Conservation (phyloP, 2,113 vertebrate genomes). For the Callospermophilus lateralis region DNA sequence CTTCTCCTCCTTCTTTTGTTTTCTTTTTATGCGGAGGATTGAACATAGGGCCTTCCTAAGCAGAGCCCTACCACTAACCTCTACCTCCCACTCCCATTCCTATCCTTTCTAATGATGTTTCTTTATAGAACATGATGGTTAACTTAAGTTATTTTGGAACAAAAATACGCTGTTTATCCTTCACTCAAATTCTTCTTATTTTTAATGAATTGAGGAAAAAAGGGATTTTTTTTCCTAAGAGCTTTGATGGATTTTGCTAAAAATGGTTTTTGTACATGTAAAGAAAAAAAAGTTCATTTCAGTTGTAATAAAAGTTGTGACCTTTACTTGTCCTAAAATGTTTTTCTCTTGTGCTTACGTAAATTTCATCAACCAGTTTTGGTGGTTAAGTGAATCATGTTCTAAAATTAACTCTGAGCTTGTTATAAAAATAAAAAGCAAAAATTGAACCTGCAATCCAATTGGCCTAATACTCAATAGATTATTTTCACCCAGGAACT, state of each 20-base stretch:
- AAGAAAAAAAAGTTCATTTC: conserved; percentile 44
- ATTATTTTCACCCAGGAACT: conserved; percentile 70
- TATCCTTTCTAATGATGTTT: not conserved
- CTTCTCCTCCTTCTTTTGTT: not conserved
- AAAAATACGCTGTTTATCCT: not conserved
- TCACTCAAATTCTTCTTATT: not conserved
- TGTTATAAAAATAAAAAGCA: conserved; percentile 74
- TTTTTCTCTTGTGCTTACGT: conserved; percentile 56
- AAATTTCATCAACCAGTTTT: conserved; percentile 51
- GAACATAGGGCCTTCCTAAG: not conserved
- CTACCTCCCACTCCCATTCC: not conserved
- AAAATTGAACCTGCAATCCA: conserved; percentile 64
- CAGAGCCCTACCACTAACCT: not conserved
- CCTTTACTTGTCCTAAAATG: conserved; percentile 33
- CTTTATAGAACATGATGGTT: not conserved
- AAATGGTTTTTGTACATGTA: not conserved
- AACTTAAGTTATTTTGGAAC: conserved; percentile 1
- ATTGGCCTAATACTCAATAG: conserved; percentile 40
- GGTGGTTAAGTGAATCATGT: conserved; percentile 38
- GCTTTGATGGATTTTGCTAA: conserved; percentile 28
- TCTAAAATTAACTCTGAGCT: conserved; percentile 70
- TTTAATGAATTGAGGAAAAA: not conserved
- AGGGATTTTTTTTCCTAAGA: not conserved
- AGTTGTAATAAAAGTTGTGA: not conserved
- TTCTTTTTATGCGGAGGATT: not conserved